Evolutionary conservation across 2,797 vertebrate genomes (phyloP).

Genomic region (Momotus momota): DNA sequence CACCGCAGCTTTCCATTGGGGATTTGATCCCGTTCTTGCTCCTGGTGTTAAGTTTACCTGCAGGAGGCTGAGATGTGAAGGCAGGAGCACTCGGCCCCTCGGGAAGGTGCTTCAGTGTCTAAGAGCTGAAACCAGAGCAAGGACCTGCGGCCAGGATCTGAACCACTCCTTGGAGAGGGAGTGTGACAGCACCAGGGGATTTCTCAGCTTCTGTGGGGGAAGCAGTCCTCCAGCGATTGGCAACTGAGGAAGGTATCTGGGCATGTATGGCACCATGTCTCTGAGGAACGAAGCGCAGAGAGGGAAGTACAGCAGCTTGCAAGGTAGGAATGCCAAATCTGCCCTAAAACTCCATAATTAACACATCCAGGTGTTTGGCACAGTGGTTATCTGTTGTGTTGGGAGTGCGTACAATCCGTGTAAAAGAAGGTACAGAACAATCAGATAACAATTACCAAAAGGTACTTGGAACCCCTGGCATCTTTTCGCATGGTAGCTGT

Average conservation of each 20-base stretch:
- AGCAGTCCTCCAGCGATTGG: neutral
- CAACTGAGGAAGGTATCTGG: neutral
- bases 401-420: neutral
- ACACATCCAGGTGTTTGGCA: neutral
- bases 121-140: neutral
- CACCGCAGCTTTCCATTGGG: neutral
- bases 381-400: neutral
- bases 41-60: conserved; percentile 66
- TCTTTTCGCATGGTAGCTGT: neutral
- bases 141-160: neutral
- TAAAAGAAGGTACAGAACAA: neutral
- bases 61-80: neutral
- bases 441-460: neutral
- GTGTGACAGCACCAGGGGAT: neutral
- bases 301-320: conserved; percentile 3
- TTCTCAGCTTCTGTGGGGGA: neutral
- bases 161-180: neutral
- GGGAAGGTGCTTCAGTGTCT: neutral
- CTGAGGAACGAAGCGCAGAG: conserved; percentile 47
- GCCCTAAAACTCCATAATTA: neutral
- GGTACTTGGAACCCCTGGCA: neutral
- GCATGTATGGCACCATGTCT: conserved; percentile 20
- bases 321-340: conserved; percentile 72
- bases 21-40: conserved; percentile 36
- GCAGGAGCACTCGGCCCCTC: neutral